Conservation (phyloP, 2,113 vertebrate species). For the Syngnathus typhle region DNA sequence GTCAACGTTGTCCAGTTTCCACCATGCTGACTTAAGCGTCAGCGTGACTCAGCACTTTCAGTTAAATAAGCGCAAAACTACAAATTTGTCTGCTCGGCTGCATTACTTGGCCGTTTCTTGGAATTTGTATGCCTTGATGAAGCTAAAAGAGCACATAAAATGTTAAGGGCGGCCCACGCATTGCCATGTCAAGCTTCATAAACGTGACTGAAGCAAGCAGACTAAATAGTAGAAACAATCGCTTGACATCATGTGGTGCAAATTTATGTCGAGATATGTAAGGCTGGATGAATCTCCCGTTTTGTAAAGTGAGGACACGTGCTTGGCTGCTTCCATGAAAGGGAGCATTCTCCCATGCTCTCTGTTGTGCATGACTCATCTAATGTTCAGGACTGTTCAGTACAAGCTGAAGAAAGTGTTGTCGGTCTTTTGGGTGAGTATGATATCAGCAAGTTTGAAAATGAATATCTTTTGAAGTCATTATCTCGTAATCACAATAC, state of each 20-base stretch:
- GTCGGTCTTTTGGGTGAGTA: background rate
- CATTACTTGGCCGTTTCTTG: background rate
- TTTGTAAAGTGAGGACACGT: conserved; percentile 8
- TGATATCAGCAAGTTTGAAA: background rate
- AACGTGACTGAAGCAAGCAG: background rate
- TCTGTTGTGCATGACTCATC: conserved; percentile 16
- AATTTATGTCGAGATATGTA: conserved; percentile 2
- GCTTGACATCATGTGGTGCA: conserved; percentile 9
- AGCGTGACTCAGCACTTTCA: conserved; percentile 10
- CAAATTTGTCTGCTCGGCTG: background rate
- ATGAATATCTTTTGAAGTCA: background rate
- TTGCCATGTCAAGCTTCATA: background rate
- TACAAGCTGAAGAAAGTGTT: background rate
- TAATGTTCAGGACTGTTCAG: conserved; percentile 21
- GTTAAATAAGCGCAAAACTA: conserved; percentile 42
- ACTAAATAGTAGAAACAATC: background rate
- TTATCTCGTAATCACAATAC: background rate
- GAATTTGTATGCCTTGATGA: background rate
- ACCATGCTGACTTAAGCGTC: background rate
- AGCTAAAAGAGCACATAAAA: background rate
- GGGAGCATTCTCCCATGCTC: conserved; percentile 10
- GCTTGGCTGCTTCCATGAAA: conserved; percentile 13
- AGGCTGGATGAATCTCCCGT: conserved; percentile 13
- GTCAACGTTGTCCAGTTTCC: too few species aligned
- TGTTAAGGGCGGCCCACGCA: background rate